These are phyloP conservation scores for Orgyia antiqua DNA, from an alignment of 2,888 invertebrate genomes.

Conservation along the genomic window DNA sequence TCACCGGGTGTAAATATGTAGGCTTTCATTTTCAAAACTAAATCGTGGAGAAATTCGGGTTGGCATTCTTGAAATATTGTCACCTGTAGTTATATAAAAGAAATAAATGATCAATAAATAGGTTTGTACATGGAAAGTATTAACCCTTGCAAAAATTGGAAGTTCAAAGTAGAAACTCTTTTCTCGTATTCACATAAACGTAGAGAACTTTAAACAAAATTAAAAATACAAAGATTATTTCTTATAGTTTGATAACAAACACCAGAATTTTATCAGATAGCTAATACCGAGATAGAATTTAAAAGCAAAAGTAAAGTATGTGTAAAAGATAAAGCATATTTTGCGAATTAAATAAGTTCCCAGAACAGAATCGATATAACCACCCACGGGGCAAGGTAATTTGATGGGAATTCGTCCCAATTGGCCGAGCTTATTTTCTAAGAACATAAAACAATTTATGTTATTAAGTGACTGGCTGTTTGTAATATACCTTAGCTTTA, in stretches of 20 bases:
- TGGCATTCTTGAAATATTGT: slow-evolving; percentile 98
- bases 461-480: neutral
- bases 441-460: neutral
- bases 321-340: too few relatives aligned
- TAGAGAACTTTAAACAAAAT: too few relatives aligned
- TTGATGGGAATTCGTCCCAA: neutral
- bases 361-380: neutral
- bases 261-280: neutral
- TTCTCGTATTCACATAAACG: too few relatives aligned
- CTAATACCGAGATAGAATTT: neutral
- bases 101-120: too few relatives aligned
- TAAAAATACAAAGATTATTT: too few relatives aligned
- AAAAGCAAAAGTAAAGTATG: too few relatives aligned
- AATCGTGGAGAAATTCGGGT: slow-evolving; percentile 97
- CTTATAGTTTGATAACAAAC: too few relatives aligned
- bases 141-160: too few relatives aligned
- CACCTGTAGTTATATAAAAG: slow-evolving; percentile 82
- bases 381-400: neutral
- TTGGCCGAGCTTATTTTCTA: neutral
- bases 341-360: neutral
- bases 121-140: too few relatives aligned
- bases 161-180: too few relatives aligned
- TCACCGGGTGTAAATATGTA: slow-evolving; percentile 99
- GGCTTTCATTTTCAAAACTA: slow-evolving; percentile 98
- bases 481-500: too few relatives aligned